Evolutionary conservation across 2,888 invertebrate species (phyloP).

Genomic region (Hipparchia sbordonii): DNA sequence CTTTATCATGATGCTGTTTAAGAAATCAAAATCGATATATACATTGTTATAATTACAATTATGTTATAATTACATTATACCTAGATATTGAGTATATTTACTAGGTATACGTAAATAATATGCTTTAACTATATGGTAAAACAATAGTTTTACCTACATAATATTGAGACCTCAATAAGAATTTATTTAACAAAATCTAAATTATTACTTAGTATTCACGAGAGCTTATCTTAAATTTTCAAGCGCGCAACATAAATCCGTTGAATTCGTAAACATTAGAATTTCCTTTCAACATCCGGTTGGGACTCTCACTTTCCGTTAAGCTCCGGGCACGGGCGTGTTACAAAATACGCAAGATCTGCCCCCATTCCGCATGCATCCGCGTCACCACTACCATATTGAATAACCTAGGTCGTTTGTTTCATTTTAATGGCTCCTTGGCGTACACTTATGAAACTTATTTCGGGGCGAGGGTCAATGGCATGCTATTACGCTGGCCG

Average conservation of each 20-base stretch:
- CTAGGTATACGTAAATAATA: not conserved
- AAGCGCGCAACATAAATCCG: constrained; percentile 1
- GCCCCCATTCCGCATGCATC: constrained; percentile 56
- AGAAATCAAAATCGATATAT: no score
- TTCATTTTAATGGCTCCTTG: constrained; percentile 54
- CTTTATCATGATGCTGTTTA: no score
- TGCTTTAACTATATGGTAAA: no score
- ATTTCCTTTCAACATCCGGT: constrained; percentile 47
- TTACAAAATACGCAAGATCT: constrained; percentile 67
- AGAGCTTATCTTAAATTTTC: constrained; percentile 5
- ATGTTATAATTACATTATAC: no score
- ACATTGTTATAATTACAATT: no score
- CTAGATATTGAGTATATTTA: not conserved
- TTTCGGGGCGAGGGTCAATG: constrained; percentile 35
- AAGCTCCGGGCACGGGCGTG: constrained; percentile 42
- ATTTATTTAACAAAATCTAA: no score
- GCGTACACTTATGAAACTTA: constrained; percentile 33
- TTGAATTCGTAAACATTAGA: constrained; percentile 18
- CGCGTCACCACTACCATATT: constrained; percentile 31
- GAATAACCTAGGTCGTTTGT: constrained; percentile 56
- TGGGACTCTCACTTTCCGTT: constrained; percentile 58
- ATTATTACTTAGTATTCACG: not conserved
- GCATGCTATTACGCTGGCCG: constrained; percentile 31
- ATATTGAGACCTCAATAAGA: no score
- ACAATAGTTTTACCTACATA: no score